Conservation (phyloP, 2,888 invertebrate genomes). For the Peribatodes rhomboidaria region DNA sequence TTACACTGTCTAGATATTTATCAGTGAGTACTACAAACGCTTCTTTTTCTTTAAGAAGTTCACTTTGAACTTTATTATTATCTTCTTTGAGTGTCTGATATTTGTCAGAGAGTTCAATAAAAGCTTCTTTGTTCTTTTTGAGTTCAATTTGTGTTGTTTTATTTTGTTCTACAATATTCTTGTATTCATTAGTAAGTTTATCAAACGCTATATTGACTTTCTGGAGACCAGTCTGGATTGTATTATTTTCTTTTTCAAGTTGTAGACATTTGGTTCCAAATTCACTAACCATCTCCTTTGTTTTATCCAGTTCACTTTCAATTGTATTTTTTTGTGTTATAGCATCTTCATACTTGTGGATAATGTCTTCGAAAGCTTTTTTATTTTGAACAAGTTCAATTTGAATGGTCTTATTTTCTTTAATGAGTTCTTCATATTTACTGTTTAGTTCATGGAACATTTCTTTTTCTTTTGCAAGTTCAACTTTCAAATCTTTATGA, state of each 20-base stretch:
- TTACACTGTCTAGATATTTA: slow-evolving; percentile 59
- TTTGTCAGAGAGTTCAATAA: neutral
- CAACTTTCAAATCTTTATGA: slow-evolving; percentile 18
- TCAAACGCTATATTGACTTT: neutral
- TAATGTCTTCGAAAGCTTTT: slow-evolving; percentile 2
- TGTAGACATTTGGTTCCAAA: neutral
- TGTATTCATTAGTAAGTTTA: neutral
- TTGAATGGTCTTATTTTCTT: neutral
- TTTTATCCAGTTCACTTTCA: slow-evolving; percentile 4
- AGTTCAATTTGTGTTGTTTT: neutral
- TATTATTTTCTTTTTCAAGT: slow-evolving; percentile 5
- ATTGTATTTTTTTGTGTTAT: neutral
- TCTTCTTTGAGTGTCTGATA: neutral
- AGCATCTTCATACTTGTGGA: slow-evolving; percentile 2
- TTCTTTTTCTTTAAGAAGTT: slow-evolving; percentile 65
- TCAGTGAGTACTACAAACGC: slow-evolving; percentile 54
- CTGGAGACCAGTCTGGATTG: neutral
- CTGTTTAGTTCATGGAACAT: neutral
- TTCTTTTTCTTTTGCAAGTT: slow-evolving; percentile 5
- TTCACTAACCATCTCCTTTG: slow-evolving; percentile 5
- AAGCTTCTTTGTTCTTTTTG: neutral
- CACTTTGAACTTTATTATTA: slow-evolving; percentile 53
- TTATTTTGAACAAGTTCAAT: neutral
- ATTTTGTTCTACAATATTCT: slow-evolving; percentile 4
- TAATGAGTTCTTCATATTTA: neutral